Evolutionary conservation across 2,888 invertebrate genomes (phyloP), one percentile per base, ranked within the genome.

Genomic region (Plagodis pulveraria): DNA sequence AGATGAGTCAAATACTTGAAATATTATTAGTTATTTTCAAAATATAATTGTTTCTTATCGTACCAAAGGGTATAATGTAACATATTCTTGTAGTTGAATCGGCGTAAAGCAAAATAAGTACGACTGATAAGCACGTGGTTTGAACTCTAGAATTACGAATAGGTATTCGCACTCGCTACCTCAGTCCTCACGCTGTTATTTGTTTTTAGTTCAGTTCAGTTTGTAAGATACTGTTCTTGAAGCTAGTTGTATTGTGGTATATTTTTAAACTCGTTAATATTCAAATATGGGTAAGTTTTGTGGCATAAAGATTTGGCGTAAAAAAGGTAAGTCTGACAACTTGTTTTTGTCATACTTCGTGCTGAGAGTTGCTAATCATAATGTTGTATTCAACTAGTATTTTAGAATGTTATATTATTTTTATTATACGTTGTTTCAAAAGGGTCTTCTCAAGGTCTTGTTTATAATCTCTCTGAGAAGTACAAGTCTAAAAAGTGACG

Each of bases 181-280:
- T 9, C 40, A 40, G 10, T 5, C 8, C 40, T 10, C 40, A 38
- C 49, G 34, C 51, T 46, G 38, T 36, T 76, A 74, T 77, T 81
- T 82, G 80, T 86, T 84, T 82, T 79, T 71, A 82, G 79, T 86
- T 79, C 71, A 82, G 79, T 86, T 87, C 89, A 89, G 90, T 89
- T 73, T 80, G 77, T 73, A 79, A 83, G 83, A 84, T 81, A 85
- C 77, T 82, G 86, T 77, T 80, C 77, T 72, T 72, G 75, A 76
- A 74, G 85, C 77, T 77, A 82, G 86, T 78, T 70, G 87, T 78
- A 71, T 78, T 74, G 76, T 76, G 71, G 74, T 76, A 67, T 64
- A 70, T 75, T 71, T 74, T 73, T 71, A 66, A 59, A 50, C 58
- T 48, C 54, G 56, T 53, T 69, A 55, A 65, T 64, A 67, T 70